phyloP scores from a whole-genome alignment of 2,888 invertebrate genomes.

The Sesamia inferens region DNA sequence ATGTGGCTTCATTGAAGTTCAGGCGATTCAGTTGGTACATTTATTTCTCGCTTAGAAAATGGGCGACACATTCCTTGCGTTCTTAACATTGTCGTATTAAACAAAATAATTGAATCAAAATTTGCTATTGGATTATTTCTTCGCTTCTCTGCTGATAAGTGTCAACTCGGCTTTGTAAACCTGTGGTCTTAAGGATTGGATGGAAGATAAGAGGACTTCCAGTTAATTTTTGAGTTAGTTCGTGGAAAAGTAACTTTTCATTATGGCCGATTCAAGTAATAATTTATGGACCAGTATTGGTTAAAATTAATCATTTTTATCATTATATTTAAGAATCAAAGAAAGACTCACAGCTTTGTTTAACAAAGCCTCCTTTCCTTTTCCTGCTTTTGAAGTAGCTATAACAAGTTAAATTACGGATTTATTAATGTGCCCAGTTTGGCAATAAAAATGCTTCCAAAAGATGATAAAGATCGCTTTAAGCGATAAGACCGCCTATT shows the following conservation, averaged over 20 bases:
- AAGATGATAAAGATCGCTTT: too few species aligned
- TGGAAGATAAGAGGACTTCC: not conserved
- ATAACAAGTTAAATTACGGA: not conserved
- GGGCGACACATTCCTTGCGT: slow-evolving; percentile 65
- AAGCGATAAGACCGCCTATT: too few species aligned
- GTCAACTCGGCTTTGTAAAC: slow-evolving; percentile 57
- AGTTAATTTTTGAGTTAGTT: not conserved
- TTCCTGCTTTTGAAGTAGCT: not conserved
- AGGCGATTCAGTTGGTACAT: slow-evolving; percentile 64
- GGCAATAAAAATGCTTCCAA: not conserved
- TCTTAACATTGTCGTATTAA: slow-evolving; percentile 70
- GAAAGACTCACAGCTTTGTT: not conserved
- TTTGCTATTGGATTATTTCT: slow-evolving; percentile 62
- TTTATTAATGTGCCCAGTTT: not conserved
- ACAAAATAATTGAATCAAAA: slow-evolving; percentile 76
- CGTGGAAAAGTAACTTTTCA: not conserved
- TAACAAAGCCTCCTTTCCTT: not conserved
- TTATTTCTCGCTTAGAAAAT: slow-evolving; percentile 76
- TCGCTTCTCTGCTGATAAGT: slow-evolving; percentile 58
- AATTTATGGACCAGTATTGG: not conserved
- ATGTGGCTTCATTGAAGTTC: slow-evolving; percentile 63
- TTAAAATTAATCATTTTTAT: not conserved
- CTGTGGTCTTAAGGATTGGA: slow-evolving; percentile 24
- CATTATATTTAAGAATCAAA: not conserved
- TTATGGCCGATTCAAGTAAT: not conserved